Base-by-base conservation (phyloP, 2,113 vertebrate species). In the Istiophorus platypterus region DNA sequence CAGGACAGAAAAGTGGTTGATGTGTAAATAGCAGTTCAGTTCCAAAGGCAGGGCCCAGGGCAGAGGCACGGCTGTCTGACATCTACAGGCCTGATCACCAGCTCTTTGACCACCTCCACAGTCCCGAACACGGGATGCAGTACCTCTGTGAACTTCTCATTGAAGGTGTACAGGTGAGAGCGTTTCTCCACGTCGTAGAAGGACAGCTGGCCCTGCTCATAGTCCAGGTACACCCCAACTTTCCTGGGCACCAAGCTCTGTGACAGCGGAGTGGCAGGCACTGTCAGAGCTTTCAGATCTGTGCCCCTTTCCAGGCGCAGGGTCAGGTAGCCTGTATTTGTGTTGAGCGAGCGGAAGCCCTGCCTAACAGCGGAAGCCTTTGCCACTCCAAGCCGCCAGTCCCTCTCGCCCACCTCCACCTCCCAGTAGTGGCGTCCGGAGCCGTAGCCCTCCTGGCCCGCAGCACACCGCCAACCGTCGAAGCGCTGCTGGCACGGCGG, bases 331-430 rank as follows among this genome's bases (percentile, higher is more conserved):
- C 95, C 95, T 0, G 91, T 89, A 10, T 89, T 85, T 0, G 92
- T 92, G 93, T 94, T 94, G 57, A 96, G 93, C 0, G 92, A 76
- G 63, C 85, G 85, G 88, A 93, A 95, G 57, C 94, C 95, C 78
- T 95, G 96, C 82, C 96, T 93, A 11, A 94, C 79, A 0, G 97
- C 85, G 0, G 97, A 97, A 14, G 95, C 97, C 0, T 76, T 93
- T 77, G 96, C 97, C 86, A 97, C 95, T 0, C 98, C 97, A 0
- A 99, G 94, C 22, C 97, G 95, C 98, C 97, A 99, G 71, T 97
- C 97, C 0, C 96, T 95, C 9, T 95, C 81, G 0, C 97, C 93
- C 0, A 95, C 95, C 81, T 96, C 95, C 76, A 96, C 95, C 81
- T 97, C 96, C 96, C 96, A 97, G 92, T 94, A 96, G 78, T 94